Percentiles rank a stretch among this genome's conserved stretches.
Evolutionary conservation across 2,888 invertebrate species (phyloP).

Genomic region (Cacoxenus indagator): DNA sequence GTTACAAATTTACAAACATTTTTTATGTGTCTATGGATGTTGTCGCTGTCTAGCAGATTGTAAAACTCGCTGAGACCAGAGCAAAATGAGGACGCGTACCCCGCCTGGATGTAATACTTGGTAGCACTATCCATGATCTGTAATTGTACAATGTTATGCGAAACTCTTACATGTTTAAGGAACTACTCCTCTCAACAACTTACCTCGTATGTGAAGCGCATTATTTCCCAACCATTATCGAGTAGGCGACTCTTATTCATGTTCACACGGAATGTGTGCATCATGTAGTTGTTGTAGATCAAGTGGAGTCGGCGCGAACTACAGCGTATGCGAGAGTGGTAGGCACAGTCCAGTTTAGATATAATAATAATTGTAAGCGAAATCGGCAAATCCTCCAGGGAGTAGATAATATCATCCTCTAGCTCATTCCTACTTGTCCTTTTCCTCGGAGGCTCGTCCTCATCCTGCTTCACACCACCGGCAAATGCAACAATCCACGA

Average conservation of each 20-base stretch:
- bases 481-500: no score
- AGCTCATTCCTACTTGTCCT: no score
- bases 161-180: no score
- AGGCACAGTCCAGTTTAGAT: constrained; percentile 52
- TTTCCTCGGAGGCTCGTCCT: no score
- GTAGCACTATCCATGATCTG: not conserved
- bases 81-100: constrained; percentile 52
- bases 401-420: no score
- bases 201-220: not conserved
- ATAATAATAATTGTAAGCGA: constrained; percentile 55
- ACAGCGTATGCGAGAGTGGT: constrained; percentile 55
- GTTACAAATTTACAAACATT: constrained; percentile 51
- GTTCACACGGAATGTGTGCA: constrained; percentile 49
- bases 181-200: no score
- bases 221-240: not conserved
- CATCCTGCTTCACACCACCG: no score
- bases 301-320: constrained; percentile 48
- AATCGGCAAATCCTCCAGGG: constrained; percentile 48
- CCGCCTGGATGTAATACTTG: no score
- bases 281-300: constrained; percentile 46
- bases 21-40: constrained; percentile 38
- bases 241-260: no score
- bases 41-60: constrained; percentile 41
- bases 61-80: constrained; percentile 50
- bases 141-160: no score